phyloP scores from a whole-genome alignment of 1,140 invertebrate genomes.

The Hestina assimilis region DNA sequence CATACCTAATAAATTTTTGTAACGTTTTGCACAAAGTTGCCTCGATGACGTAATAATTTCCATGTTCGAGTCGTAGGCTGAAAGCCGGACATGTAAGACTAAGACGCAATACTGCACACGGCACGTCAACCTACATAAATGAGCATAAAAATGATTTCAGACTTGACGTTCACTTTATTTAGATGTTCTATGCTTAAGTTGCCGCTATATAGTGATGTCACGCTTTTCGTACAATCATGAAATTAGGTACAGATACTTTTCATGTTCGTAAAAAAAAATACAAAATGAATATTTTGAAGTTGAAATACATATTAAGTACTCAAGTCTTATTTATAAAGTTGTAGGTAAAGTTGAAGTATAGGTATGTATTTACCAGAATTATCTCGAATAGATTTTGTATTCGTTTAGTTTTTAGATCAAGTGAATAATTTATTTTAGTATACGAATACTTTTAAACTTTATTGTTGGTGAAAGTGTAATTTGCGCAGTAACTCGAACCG shows the following conservation, averaged over 20 bases:
- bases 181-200: conserved; percentile 6
- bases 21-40: conserved; percentile 35
- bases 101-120: conserved; percentile 65
- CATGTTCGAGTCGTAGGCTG: conserved; percentile 51
- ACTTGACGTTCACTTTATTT: conserved; percentile 44
- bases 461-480: conserved; percentile 35
- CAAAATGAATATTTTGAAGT: too few species aligned
- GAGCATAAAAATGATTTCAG: conserved; percentile 56
- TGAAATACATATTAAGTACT: too few species aligned
- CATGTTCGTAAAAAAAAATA: too few species aligned
- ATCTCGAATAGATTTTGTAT: too few species aligned
- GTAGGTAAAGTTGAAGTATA: too few species aligned
- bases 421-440: not conserved
- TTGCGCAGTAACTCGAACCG: conserved; percentile 12
- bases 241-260: too few species aligned
- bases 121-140: conserved; percentile 68
- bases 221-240: too few species aligned
- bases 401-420: not conserved
- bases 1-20: conserved; percentile 29
- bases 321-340: too few species aligned
- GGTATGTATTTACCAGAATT: too few species aligned
- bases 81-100: conserved; percentile 59
- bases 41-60: conserved; percentile 65
- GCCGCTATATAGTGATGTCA: not conserved
- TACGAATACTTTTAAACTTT: not conserved